Conservation (phyloP, 2,113 vertebrate genomes). For the Burhinus bistriatus region DNA sequence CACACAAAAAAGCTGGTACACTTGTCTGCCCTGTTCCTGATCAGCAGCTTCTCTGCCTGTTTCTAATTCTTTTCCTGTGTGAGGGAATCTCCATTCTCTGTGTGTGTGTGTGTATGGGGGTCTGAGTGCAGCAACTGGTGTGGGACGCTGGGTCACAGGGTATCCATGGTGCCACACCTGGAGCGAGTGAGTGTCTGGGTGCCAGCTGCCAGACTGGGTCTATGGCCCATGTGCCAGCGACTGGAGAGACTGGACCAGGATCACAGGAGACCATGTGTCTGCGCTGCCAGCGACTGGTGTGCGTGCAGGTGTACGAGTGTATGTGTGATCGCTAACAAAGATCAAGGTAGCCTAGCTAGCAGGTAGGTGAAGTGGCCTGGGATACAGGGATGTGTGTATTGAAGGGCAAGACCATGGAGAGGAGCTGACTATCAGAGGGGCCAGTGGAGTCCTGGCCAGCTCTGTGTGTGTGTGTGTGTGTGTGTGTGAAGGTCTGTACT, state of each 20-base stretch:
- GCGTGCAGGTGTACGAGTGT: rapidly evolving
- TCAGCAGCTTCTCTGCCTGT: not conserved
- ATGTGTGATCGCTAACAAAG: not conserved
- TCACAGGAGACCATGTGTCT: too few species aligned
- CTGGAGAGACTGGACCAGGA: not conserved
- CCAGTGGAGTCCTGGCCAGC: not conserved
- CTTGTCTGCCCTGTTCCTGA: not conserved
- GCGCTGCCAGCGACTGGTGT: not conserved
- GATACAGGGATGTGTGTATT: not conserved
- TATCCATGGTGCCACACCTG: not conserved
- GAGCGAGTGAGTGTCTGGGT: not conserved
- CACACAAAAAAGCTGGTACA: not conserved
- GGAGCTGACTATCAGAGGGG: rapidly evolving
- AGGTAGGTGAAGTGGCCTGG: not conserved
- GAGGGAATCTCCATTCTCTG: not conserved
- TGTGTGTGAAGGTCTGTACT: not conserved
- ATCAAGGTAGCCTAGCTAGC: not conserved
- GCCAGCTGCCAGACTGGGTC: not conserved
- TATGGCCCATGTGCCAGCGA: rapidly evolving
- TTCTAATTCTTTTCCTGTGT: not conserved
- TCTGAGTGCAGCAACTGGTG: not conserved
- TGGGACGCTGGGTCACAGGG: not conserved
- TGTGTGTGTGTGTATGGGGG: rapidly evolving
- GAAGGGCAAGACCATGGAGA: not conserved
- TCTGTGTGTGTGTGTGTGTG: rapidly evolving